phyloP scores from a whole-genome alignment of 2,113 vertebrate species.

The Circaetus cinerascens region DNA sequence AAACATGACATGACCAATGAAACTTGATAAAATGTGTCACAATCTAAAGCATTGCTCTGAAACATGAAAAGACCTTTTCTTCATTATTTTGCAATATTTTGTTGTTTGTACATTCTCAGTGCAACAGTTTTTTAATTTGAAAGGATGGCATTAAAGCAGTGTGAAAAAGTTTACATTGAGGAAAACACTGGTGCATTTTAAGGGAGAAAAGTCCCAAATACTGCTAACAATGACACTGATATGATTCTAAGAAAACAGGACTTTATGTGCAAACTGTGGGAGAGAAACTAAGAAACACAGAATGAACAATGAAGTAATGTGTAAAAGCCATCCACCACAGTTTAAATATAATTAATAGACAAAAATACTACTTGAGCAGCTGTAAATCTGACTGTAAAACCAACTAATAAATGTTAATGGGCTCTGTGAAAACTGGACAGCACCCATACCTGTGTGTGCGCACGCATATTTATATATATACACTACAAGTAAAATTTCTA shows the following conservation, averaged over 20 bases:
- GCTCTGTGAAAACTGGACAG: neutral
- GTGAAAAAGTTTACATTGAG: neutral
- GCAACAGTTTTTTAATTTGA: neutral
- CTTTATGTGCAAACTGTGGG: neutral
- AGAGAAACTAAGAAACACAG: neutral
- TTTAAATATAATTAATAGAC: neutral
- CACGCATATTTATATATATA: neutral
- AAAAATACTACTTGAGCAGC: neutral
- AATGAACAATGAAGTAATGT: neutral
- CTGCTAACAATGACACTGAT: neutral
- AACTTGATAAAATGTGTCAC: neutral
- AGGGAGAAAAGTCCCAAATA: neutral
- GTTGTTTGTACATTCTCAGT: neutral
- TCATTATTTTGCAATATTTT: neutral
- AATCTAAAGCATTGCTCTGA: neutral
- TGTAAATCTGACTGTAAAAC: neutral
- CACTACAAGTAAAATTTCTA: neutral
- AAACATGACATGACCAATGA: neutral
- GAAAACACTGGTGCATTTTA: neutral
- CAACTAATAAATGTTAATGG: neutral
- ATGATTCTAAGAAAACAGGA: neutral
- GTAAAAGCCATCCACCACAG: neutral
- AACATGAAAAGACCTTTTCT: neutral
- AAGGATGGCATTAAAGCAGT: neutral
- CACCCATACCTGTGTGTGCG: neutral